Conservation (phyloP, 2,888 invertebrate genomes). For the Clanis bilineata region DNA sequence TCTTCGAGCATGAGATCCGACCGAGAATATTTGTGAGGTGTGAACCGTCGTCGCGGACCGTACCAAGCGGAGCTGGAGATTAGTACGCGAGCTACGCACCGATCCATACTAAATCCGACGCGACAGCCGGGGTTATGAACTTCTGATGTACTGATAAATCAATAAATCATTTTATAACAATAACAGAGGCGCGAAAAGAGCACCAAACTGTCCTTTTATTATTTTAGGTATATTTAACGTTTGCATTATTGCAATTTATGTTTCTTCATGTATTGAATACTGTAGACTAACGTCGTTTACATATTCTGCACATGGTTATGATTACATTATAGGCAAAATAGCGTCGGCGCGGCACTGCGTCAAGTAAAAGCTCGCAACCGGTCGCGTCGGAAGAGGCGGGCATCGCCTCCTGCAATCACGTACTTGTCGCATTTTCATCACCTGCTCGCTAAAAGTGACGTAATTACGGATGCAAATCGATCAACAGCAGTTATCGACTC, state of each 20-base stretch:
- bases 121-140: slow-evolving; percentile 73
- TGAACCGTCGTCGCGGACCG: slow-evolving; percentile 62
- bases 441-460: slow-evolving; percentile 78
- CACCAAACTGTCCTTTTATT: neutral
- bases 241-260: neutral
- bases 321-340: slow-evolving; percentile 34
- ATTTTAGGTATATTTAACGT: neutral
- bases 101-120: slow-evolving; percentile 65
- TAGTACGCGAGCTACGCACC: slow-evolving; percentile 63
- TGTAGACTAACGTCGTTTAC: neutral
- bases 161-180: slow-evolving; percentile 65
- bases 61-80: slow-evolving; percentile 52
- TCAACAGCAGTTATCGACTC: slow-evolving; percentile 75
- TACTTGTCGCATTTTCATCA: slow-evolving; percentile 81
- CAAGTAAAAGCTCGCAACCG: slow-evolving; percentile 66
- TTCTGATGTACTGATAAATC: slow-evolving; percentile 76
- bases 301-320: slow-evolving; percentile 22
- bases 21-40: slow-evolving; percentile 64
- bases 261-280: neutral
- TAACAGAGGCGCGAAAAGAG: slow-evolving; percentile 39
- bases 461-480: slow-evolving; percentile 82
- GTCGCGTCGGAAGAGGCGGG: slow-evolving; percentile 71
- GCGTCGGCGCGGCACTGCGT: slow-evolving; percentile 25
- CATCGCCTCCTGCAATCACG: slow-evolving; percentile 68
- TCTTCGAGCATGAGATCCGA: slow-evolving; percentile 65